Evolutionary conservation across 2,113 vertebrate genomes (phyloP).

Genomic region (Eretmochelys imbricata): DNA sequence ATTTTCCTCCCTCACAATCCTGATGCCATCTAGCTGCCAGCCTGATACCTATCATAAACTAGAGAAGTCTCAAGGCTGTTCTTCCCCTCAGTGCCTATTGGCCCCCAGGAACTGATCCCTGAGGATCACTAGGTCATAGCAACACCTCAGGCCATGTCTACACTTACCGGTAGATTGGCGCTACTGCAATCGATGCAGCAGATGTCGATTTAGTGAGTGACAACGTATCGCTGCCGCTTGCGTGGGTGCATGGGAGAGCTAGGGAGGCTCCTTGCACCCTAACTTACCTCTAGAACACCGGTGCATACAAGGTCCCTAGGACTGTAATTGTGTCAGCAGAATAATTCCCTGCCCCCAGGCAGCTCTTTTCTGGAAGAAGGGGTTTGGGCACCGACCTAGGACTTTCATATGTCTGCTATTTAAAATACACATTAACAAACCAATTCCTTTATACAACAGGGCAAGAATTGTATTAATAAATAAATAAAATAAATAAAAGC

Average conservation of each 20-base stretch:
- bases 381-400: neutral
- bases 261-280: fast-evolving
- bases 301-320: neutral
- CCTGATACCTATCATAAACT: neutral
- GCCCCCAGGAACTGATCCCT: neutral
- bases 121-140: neutral
- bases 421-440: neutral
- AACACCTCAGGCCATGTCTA: neutral
- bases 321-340: neutral
- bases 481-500: neutral
- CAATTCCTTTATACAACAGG: neutral
- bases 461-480: neutral
- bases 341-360: fast-evolving
- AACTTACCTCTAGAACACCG: neutral
- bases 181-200: no score
- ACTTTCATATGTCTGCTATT: fast-evolving
- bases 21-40: neutral
- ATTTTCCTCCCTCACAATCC: neutral
- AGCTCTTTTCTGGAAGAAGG: neutral
- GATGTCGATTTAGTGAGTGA: fast-evolving
- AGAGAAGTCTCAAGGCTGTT: neutral
- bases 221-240: fast-evolving
- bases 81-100: neutral
- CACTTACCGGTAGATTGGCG: no score
- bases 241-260: fast-evolving